phyloP scores from a whole-genome alignment of 1,140 invertebrate genomes.

The Nymphalis io region DNA sequence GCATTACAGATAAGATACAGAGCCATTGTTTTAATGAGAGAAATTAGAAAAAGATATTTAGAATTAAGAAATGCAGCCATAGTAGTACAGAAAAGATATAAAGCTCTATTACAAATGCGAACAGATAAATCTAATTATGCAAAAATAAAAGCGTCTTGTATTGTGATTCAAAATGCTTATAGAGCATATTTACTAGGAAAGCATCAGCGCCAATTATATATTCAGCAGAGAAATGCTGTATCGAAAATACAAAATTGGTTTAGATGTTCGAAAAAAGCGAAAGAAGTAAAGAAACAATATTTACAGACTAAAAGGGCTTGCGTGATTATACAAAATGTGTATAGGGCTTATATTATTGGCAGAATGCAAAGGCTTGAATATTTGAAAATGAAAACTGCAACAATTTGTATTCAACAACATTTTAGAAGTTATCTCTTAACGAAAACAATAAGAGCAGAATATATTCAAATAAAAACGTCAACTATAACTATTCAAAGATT shows the following conservation, averaged over 20 bases:
- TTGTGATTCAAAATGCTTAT: slow-evolving; percentile 59
- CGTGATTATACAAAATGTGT: slow-evolving; percentile 65
- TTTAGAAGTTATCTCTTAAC: slow-evolving; percentile 72
- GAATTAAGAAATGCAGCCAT: slow-evolving; percentile 49
- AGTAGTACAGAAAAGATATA: slow-evolving; percentile 64
- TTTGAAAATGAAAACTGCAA: slow-evolving; percentile 55
- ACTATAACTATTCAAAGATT: slow-evolving; percentile 73
- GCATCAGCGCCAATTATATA: slow-evolving; percentile 50
- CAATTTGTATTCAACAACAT: slow-evolving; percentile 67
- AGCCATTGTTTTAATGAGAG: slow-evolving; percentile 53
- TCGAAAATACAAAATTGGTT: slow-evolving; percentile 73
- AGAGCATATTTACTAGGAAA: slow-evolving; percentile 57
- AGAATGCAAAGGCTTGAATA: slow-evolving; percentile 51
- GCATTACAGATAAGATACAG: slow-evolving; percentile 61
- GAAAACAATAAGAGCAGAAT: slow-evolving; percentile 57
- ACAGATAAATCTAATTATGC: slow-evolving; percentile 58
- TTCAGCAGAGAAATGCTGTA: slow-evolving; percentile 47
- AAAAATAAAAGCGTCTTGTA: slow-evolving; percentile 48
- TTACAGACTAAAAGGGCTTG: slow-evolving; percentile 47
- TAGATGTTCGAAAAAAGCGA: slow-evolving; percentile 58
- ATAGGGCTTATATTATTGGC: slow-evolving; percentile 53
- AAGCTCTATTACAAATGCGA: slow-evolving; percentile 60
- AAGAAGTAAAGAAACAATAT: slow-evolving; percentile 43
- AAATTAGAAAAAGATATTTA: slow-evolving; percentile 48
- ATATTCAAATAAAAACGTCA: slow-evolving; percentile 50